Base-by-base conservation (phyloP, 2,888 invertebrate genomes). In the Zonitis immaculata region DNA sequence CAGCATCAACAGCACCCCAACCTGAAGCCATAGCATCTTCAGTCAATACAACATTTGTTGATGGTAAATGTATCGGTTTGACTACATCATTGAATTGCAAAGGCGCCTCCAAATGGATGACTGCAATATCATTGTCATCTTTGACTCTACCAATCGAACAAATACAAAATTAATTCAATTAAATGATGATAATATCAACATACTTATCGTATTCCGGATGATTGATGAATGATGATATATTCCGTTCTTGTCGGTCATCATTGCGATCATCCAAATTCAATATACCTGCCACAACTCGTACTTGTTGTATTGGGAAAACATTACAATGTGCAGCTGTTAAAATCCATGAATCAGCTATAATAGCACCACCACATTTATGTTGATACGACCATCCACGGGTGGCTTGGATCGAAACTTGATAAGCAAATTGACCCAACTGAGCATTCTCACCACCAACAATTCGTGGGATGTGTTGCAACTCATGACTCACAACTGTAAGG, bases 111-210 rank as follows among this genome's bases (percentile, higher is more conserved):
- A 82, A 65, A 46, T 71, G 73, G 12, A 82, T 61, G 4, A 83
- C 60, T 30, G 79, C 80, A 30, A 82, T 76, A 64, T 82, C 82
- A 61, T 80, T 67, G 58, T 3, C 62, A 32, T 5, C 42, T 11
- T 28, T 2, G 4, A 28, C 11, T n/a, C 7, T 8, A 8, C 1
- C 3, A 27, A 27, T 8, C 9, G 7, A 27, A 45, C 12, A 20
- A 30, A 30, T 30, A 20, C 47, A 48, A 39, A 8, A 32, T 11
- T 18, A 39, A 30, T 8, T 27, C 6, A n/a, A n/a, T n/a, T n/a
- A n/a, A n/a, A n/a, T n/a, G n/a, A n/a, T n/a, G n/a, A n/a, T n/a
- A n/a, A n/a, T n/a, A 22, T 22, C 22, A 22, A 22, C n/a, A 11
- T 28, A 64, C 61, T 65, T 65, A 12, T 45, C 51, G 48, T 64